These are phyloP conservation scores for Archilochus colubris DNA, from an alignment of 2,113 vertebrate species.

Conservation along the genomic window DNA sequence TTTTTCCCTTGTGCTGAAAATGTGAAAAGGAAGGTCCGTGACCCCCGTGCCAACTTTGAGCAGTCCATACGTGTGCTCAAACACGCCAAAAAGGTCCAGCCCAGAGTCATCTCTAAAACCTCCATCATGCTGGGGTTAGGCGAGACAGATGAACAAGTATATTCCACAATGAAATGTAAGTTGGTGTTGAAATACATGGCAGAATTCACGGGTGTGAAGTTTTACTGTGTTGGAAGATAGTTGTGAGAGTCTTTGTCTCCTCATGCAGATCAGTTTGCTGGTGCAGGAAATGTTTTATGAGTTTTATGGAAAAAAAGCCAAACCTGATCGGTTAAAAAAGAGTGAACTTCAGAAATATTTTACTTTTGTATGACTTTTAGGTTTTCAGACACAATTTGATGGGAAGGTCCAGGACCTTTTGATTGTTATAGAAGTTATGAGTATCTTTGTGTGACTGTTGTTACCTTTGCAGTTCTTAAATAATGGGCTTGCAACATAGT, in stretches of 20 bases:
- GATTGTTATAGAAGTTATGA: neutral
- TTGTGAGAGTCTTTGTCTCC: neutral
- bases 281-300: neutral
- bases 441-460: neutral
- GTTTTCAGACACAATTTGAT: neutral
- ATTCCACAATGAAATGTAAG: slow-evolving; percentile 85
- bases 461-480: neutral
- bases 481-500: neutral
- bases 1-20: neutral
- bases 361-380: neutral
- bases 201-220: neutral
- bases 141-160: slow-evolving; percentile 87
- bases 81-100: slow-evolving; percentile 86
- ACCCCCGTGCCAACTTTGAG: slow-evolving; percentile 90
- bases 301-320: neutral
- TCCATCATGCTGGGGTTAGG: slow-evolving; percentile 97
- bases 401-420: neutral
- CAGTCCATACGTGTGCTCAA: slow-evolving; percentile 89
- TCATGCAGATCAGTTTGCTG: neutral
- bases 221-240: neutral
- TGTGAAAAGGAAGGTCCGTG: slow-evolving; percentile 85
- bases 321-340: neutral
- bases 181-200: neutral
- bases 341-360: neutral
- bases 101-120: slow-evolving; percentile 89